Conservation (phyloP, 2,113 vertebrate genomes). For the Ardeotis arabs region DNA sequence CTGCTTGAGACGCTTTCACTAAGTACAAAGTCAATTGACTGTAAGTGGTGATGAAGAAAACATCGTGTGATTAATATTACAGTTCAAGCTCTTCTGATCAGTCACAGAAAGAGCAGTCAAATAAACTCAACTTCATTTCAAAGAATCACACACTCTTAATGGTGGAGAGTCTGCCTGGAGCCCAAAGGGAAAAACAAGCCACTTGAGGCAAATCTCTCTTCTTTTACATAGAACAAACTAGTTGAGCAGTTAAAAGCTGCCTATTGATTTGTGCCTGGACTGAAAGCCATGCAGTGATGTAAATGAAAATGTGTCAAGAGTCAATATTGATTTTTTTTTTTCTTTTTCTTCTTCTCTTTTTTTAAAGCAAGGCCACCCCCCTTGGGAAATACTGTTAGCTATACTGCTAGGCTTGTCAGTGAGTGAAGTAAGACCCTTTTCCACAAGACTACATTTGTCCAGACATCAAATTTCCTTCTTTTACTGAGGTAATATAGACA, state of each 20-base stretch:
- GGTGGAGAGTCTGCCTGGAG: conserved; percentile 48
- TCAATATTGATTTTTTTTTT: conserved; percentile 80
- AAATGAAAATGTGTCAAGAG: conserved; percentile 88
- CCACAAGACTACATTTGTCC: conserved; percentile 76
- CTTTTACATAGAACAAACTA: conserved; percentile 71
- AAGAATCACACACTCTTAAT: conserved; percentile 62
- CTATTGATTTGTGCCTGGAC: conserved; percentile 81
- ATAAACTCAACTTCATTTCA: conserved; percentile 57
- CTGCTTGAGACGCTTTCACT: conserved; percentile 63
- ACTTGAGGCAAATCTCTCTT: conserved; percentile 69
- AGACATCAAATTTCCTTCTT: conserved; percentile 73
- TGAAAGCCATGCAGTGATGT: conserved; percentile 81
- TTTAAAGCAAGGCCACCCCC: conserved; percentile 64
- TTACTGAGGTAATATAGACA: conserved; percentile 31
- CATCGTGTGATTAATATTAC: conserved; percentile 71
- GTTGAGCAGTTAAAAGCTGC: conserved; percentile 79
- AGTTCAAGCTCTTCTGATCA: conserved; percentile 72
- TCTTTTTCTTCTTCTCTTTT: conserved; percentile 44
- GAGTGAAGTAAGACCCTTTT: conserved; percentile 74
- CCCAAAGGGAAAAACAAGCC: conserved; percentile 55
- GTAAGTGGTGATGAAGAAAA: conserved; percentile 71
- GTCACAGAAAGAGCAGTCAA: conserved; percentile 68
- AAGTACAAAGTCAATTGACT: conserved; percentile 77
- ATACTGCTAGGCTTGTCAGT: conserved; percentile 67
- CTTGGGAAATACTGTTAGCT: conserved; percentile 76